phyloP scores from a whole-genome alignment of 2,888 invertebrate species.

The Apamea crenata region DNA sequence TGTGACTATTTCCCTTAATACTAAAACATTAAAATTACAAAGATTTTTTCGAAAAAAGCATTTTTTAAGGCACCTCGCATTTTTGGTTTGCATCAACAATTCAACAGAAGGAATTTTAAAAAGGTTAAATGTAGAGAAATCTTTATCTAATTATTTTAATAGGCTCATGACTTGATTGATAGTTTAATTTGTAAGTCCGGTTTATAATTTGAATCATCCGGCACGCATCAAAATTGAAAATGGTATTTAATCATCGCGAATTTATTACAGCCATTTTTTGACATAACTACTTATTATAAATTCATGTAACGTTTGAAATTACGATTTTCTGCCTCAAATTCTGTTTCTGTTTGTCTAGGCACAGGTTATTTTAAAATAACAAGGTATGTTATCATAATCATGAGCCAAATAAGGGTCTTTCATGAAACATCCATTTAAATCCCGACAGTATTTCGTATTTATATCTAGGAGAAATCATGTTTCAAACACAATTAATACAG shows the following conservation, averaged over 20 bases:
- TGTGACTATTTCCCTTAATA: constrained; percentile 82
- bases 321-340: background rate
- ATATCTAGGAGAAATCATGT: constrained; percentile 5
- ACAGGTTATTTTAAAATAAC: background rate
- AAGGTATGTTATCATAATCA: constrained; percentile 35
- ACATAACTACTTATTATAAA: background rate
- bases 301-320: background rate
- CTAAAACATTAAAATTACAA: constrained; percentile 64
- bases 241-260: constrained; percentile 27
- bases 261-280: constrained; percentile 9
- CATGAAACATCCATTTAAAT: constrained; percentile 12
- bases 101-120: constrained; percentile 63
- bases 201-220: constrained; percentile 44
- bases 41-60: constrained; percentile 68
- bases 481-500: constrained; percentile 3
- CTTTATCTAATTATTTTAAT: constrained; percentile 60
- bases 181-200: constrained; percentile 35
- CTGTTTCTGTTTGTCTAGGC: background rate
- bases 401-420: constrained; percentile 50
- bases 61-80: constrained; percentile 85
- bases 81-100: constrained; percentile 80
- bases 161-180: constrained; percentile 51
- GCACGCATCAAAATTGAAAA: constrained; percentile 5
- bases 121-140: constrained; percentile 64
- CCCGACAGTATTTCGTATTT: background rate